A percentile compares a stretch with the other conserved stretches of the same genome.
Evolutionary conservation across 1,140 invertebrate species (phyloP).

Genomic region (Melitaea cinxia): DNA sequence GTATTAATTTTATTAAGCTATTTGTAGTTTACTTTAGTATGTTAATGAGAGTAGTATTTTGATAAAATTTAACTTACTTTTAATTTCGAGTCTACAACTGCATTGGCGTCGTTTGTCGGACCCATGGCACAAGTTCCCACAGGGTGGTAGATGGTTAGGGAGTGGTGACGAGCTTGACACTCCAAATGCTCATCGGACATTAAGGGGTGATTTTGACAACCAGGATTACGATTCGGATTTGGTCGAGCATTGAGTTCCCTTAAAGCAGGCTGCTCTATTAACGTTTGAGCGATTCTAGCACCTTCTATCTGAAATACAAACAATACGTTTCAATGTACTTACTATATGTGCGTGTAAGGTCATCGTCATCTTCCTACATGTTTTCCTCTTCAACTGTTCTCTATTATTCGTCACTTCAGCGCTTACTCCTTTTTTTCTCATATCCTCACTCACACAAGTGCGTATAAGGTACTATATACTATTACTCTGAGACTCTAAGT

Average conservation of each 20-base stretch:
- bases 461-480: too few relatives aligned
- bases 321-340: too few relatives aligned
- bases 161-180: constrained; percentile 76
- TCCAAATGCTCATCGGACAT: constrained; percentile 84
- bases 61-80: constrained; percentile 45
- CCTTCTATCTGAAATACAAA: constrained; percentile 84
- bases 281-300: constrained; percentile 84
- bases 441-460: too few relatives aligned
- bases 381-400: too few relatives aligned
- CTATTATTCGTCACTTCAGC: too few relatives aligned
- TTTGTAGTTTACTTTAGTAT: too few relatives aligned
- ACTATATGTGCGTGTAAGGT: too few relatives aligned
- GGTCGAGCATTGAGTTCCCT: constrained; percentile 83
- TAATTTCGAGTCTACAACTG: constrained; percentile 81
- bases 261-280: constrained; percentile 86
- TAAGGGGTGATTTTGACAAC: constrained; percentile 80
- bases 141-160: constrained; percentile 77
- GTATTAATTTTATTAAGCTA: too few relatives aligned
- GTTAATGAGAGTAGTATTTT: too few relatives aligned
- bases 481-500: too few relatives aligned
- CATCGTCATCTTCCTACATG: too few relatives aligned
- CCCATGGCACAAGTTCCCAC: constrained; percentile 86
- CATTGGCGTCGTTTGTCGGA: constrained; percentile 66
- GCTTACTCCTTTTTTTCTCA: too few relatives aligned
- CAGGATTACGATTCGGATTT: constrained; percentile 84